Conservation (phyloP, 2,113 vertebrate genomes). For the Ceyx melanurus region DNA sequence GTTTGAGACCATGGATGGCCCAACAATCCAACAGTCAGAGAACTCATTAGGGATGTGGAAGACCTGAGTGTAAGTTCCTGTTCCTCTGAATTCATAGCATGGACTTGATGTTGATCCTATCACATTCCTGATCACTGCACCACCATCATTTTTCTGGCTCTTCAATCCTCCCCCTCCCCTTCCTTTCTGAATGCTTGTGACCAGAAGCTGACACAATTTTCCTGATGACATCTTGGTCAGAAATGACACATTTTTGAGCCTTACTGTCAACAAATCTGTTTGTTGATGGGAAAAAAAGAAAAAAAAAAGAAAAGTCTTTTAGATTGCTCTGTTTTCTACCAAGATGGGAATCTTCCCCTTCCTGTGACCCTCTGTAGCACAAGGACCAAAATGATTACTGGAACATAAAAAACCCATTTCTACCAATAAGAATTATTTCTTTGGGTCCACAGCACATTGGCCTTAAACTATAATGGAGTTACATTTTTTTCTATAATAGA, state of each 20-base stretch:
- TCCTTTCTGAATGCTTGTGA: not conserved
- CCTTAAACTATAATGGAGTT: conserved; percentile 25
- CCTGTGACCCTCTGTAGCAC: not conserved
- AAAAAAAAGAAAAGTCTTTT: not conserved
- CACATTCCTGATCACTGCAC: not conserved
- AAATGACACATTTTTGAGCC: conserved; percentile 2
- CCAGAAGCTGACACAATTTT: conserved; percentile 19
- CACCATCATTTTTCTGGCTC: not conserved
- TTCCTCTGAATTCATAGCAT: not conserved
- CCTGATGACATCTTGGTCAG: conserved; percentile 1
- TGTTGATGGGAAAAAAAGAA: not conserved
- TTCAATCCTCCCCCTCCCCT: not conserved
- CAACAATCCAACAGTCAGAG: not conserved
- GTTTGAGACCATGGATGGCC: not conserved
- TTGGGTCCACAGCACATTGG: not conserved
- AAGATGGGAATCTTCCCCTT: conserved; percentile 6
- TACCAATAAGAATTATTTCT: conserved; percentile 43
- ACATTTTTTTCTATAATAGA: conserved; percentile 27
- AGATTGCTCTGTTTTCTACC: not conserved
- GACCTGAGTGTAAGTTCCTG: not conserved
- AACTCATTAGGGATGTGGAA: not conserved
- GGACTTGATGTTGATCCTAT: not conserved
- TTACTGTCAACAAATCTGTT: conserved; percentile 1
- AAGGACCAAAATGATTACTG: conserved; percentile 15
- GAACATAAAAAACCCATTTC: conserved; percentile 23